A percentile compares a stretch with the other conserved stretches of the same genome.
phyloP scores from a whole-genome alignment of 2,113 vertebrate species.

The Vulpes ferrilata region DNA sequence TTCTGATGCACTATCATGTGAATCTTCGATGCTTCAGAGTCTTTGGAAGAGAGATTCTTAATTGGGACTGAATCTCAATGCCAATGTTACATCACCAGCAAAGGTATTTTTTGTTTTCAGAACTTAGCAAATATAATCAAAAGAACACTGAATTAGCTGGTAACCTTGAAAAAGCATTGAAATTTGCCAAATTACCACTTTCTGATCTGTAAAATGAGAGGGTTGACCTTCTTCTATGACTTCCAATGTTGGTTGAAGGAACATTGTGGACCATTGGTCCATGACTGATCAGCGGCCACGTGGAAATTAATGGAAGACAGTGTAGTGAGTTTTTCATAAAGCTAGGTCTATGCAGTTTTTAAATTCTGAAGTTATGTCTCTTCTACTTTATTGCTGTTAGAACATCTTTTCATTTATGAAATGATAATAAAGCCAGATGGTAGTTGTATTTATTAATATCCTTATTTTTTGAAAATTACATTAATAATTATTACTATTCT shows the following conservation, averaged over 20 bases:
- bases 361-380: neutral
- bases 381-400: neutral
- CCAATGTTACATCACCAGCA: neutral
- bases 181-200: neutral
- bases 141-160: neutral
- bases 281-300: neutral
- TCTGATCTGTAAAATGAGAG: slow-evolving; percentile 12
- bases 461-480: slow-evolving; percentile 22
- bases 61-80: neutral
- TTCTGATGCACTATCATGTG: neutral
- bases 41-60: neutral
- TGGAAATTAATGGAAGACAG: neutral
- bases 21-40: neutral
- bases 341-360: neutral
- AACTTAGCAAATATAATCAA: neutral
- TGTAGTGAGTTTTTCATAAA: slow-evolving; percentile 25
- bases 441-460: slow-evolving; percentile 14
- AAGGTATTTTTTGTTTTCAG: neutral
- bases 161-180: slow-evolving; percentile 43
- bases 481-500: neutral
- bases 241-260: neutral
- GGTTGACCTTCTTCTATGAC: neutral
- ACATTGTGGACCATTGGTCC: neutral
- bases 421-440: slow-evolving; percentile 28
- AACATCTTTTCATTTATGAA: slow-evolving; percentile 26